A percentile compares a stretch with the other conserved stretches of the same genome.
Conservation (phyloP, 37 sponge, comb jelly and placozoan genomes). For the Crambe crambe region DNA sequence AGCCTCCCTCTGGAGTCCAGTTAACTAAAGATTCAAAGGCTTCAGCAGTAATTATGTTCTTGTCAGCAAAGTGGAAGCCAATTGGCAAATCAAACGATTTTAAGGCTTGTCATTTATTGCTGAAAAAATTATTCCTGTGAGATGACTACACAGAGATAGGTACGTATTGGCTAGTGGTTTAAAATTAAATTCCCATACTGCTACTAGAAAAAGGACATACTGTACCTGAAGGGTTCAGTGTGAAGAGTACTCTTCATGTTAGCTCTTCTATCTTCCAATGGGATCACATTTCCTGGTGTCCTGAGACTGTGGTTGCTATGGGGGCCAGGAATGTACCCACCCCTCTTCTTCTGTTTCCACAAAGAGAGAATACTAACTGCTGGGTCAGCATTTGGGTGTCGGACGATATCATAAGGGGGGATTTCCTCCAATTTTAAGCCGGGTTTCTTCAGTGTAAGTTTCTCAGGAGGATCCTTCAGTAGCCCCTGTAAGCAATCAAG, state of each 20-base stretch:
- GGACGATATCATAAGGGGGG: conserved; percentile 40
- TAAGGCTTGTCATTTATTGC: too few species aligned
- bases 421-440: conserved; percentile 30
- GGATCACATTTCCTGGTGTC: conserved; percentile 63
- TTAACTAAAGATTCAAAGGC: too few species aligned
- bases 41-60: too few species aligned
- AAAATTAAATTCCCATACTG: too few species aligned
- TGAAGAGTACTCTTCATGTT: not conserved
- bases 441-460: conserved; percentile 37
- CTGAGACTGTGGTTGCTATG: conserved; percentile 40
- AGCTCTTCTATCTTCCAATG: not conserved
- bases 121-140: too few species aligned
- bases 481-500: conserved; percentile 73
- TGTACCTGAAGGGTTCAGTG: not conserved
- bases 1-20: too few species aligned
- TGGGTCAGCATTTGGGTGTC: conserved; percentile 18
- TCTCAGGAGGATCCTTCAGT: conserved; percentile 81
- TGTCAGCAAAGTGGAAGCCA: too few species aligned
- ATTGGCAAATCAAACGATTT: too few species aligned
- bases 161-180: too few species aligned
- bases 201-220: too few species aligned
- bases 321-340: conserved; percentile 62
- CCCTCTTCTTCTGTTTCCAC: not conserved
- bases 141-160: too few species aligned
- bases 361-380: not conserved